These are phyloP conservation scores for Oedothorax gibbosus DNA, from an alignment of 1,140 invertebrate species.

Conservation along the genomic window DNA sequence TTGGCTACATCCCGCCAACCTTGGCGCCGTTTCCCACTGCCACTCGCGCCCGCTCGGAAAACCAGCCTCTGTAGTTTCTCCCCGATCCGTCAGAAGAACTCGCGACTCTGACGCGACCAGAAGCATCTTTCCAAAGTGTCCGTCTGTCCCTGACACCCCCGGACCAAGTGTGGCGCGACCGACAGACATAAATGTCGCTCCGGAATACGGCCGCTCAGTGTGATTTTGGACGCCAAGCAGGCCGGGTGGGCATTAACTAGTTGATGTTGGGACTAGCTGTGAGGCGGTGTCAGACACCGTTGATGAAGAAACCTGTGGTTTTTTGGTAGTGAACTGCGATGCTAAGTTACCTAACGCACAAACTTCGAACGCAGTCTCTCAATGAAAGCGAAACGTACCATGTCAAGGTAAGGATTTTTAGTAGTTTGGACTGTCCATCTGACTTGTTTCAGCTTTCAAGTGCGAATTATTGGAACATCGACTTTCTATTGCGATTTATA, in stretches of 20 bases:
- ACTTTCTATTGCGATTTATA: too few species aligned
- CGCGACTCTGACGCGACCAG: too few species aligned
- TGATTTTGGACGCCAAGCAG: background rate
- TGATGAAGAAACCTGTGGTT: constrained; percentile 50
- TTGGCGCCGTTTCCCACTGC: too few species aligned
- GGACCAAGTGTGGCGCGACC: background rate
- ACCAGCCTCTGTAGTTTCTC: too few species aligned
- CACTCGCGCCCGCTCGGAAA: too few species aligned
- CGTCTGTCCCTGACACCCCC: background rate
- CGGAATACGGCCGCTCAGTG: background rate
- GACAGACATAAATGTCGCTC: background rate
- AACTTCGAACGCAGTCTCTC: constrained; percentile 65
- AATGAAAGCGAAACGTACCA: constrained; percentile 65
- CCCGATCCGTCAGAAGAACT: too few species aligned
- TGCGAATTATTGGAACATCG: too few species aligned
- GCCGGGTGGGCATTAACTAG: background rate
- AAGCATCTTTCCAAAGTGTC: too few species aligned
- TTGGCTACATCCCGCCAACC: too few species aligned
- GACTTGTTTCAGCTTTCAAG: too few species aligned
- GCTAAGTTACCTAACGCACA: constrained; percentile 66
- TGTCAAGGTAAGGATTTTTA: constrained; percentile 62
- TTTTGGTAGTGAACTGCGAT: constrained; percentile 56
- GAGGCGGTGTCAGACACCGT: constrained; percentile 18
- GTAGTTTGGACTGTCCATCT: too few species aligned
- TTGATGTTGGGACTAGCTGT: background rate